Base-by-base conservation (phyloP, 2,113 vertebrate genomes). In the Rhinoderma darwinii region DNA sequence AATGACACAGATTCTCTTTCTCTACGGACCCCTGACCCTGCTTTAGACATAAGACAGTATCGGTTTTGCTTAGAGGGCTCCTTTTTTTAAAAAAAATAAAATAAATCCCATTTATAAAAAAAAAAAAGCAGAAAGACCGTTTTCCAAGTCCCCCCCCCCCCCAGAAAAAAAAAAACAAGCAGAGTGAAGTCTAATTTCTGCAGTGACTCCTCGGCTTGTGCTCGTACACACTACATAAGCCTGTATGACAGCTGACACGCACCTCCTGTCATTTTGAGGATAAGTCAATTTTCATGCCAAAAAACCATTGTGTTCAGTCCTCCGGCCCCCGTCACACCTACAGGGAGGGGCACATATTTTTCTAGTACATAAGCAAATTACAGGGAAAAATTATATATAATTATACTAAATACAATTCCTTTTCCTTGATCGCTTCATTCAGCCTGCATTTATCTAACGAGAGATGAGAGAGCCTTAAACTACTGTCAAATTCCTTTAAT, bases 241-340 rank as follows among this genome's bases (percentile, higher is more conserved):
- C 51, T n/a, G 77, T 61, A 61, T 59, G 77, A 80, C 51, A 59
- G 77, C 51, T 27, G 77, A 80, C 77, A 79, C 20, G 51, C 77
- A 80, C 32, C 32, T 10, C 32, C 37, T 27, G 30, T 61, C 54
- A 81, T 61, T 81, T 18, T 77, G 0, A 41, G 78, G 14, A 41
- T 61, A 12, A 35, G 54, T 54, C 47, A 10, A 1, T 41, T 81
- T 63, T 81, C 78, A 59, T 39, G 77, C 51, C 32, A 41, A 35
- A n/a, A n/a, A 59, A 0, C 20, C 11, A 32, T 59, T n/a, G 32
- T 22, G 30, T 17, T 37, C 15, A 72, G 35, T 0, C 22, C 66
- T 39, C 32, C 12, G 25, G 12, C 4, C 54, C 77, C 77, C 3
- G 54, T 9, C 54, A 81, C 54, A 63, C 78, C 74, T 32, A 20